phyloP scores from a whole-genome alignment of 2,113 vertebrate species.

The Channa maculata region DNA sequence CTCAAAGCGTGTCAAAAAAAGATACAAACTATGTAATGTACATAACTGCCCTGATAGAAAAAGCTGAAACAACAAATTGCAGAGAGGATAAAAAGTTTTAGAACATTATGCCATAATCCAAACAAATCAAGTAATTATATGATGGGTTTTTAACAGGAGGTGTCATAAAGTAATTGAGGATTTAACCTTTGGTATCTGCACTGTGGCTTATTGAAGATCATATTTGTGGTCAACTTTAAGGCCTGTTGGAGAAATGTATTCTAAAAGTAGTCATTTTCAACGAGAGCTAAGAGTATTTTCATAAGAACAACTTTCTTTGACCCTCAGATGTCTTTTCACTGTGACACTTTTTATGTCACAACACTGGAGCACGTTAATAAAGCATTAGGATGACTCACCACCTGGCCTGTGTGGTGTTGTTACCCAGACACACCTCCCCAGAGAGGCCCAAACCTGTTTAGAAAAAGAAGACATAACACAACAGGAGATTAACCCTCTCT shows the following conservation, averaged over 20 bases:
- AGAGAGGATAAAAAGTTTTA: conserved; percentile 17
- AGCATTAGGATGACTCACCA: conserved; percentile 63
- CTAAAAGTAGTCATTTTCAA: neutral
- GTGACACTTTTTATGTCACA: conserved; percentile 37
- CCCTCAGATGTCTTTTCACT: neutral
- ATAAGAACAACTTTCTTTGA: neutral
- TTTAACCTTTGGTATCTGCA: conserved; percentile 43
- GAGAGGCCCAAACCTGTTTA: conserved; percentile 69
- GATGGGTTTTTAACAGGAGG: conserved; percentile 27
- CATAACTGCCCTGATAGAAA: conserved; percentile 20
- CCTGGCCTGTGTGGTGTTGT: conserved; percentile 41
- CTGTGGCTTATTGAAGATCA: neutral
- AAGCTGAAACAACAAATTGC: conserved; percentile 34
- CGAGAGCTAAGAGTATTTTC: neutral
- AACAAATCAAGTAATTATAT: conserved; percentile 46
- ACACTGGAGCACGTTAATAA: conserved; percentile 47
- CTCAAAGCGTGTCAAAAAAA: conserved; percentile 20
- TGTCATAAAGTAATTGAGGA: conserved; percentile 19
- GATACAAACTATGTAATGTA: neutral
- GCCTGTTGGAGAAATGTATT: neutral
- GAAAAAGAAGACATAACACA: conserved; percentile 23
- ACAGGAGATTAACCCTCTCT: conserved; percentile 5
- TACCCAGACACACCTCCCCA: conserved; percentile 61
- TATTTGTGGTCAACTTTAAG: conserved; percentile 8
- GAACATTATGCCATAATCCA: conserved; percentile 50